Evolutionary conservation across 2,797 vertebrate species (phyloP), one percentile per base, ranked within the genome.

Genomic region (Hypotaenidia okinawae): DNA sequence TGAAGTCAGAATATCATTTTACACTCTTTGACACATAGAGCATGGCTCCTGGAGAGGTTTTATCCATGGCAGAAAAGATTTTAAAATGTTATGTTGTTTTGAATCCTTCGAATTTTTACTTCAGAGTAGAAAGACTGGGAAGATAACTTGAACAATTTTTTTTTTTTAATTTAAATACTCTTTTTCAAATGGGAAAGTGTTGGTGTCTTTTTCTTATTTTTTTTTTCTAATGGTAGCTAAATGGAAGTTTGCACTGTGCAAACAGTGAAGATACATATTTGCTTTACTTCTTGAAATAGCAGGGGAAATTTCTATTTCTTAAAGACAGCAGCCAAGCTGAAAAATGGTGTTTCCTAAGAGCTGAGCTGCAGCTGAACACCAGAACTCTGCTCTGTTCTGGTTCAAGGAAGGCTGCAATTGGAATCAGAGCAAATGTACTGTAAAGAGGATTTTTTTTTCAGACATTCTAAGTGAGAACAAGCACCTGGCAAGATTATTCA

Each of bases 241-340:
- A 83, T 68, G 27, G 49, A 89, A 80, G 49, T 41, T 92, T 94
- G 41, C 41, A 24, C 33, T 72, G 25, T 64, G 27, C 41, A 92
- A 91, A 83, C 14, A 75, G 63, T 63, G 61, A 87, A 85, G 72
- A 55, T 59, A 90, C 37, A 72, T 84, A 83, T 89, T 96, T 93
- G 62, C 33, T 83, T 89, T 89, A 49, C 24, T 72, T 87, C 79
- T 85, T 49, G 55, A 89, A 95, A 87, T 72, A 94, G 16, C 32
- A 81, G 12, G 33, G 24, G 24, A 63, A 25, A 6, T 81, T 85
- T 95, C 93, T 92, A 57, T 84, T 87, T 87, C 59, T 79, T 79
- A 33, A 83, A 82, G 59, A 49, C 4, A 7, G 22, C n/a, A 82
- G 33, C 37, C 2, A 6, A 74, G 23, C 13, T 61, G 49, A 92